A percentile compares a stretch with the other conserved stretches of the same genome.
Evolutionary conservation across 2,888 invertebrate species (phyloP).

Genomic region (Nebria salina): DNA sequence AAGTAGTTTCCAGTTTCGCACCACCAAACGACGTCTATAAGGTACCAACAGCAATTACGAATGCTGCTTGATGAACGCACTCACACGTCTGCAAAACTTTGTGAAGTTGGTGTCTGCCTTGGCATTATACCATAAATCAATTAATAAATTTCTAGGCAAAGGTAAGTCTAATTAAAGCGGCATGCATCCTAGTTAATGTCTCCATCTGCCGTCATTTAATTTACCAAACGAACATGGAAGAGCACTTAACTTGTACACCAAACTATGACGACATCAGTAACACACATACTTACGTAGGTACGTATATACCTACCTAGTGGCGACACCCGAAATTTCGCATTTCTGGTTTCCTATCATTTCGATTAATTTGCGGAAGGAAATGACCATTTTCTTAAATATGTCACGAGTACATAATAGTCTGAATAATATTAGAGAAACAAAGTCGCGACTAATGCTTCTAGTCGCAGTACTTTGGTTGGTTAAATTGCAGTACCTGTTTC

Average conservation of each 20-base stretch:
- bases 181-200: conserved; percentile 31
- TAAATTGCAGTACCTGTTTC: too few species aligned
- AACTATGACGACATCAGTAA: neutral
- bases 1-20: neutral
- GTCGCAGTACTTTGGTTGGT: too few species aligned
- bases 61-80: neutral
- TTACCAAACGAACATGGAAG: conserved; percentile 34
- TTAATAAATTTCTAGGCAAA: conserved; percentile 41
- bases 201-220: conserved; percentile 26
- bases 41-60: neutral
- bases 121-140: conserved; percentile 43
- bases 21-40: neutral
- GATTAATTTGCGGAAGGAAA: too few species aligned
- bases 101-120: conserved; percentile 9
- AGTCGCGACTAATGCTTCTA: too few species aligned
- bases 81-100: neutral
- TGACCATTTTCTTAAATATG: too few species aligned
- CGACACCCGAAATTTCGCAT: too few species aligned
- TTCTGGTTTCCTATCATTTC: too few species aligned
- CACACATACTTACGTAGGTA: conserved; percentile 14
- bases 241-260: conserved; percentile 29
- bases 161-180: conserved; percentile 41
- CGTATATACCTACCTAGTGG: neutral
- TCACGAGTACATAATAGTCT: too few species aligned
- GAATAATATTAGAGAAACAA: too few species aligned